Evolutionary conservation across 2,113 vertebrate species (phyloP), one percentile per base, ranked within the genome.

Genomic region (Melanerpes formicivorus): DNA sequence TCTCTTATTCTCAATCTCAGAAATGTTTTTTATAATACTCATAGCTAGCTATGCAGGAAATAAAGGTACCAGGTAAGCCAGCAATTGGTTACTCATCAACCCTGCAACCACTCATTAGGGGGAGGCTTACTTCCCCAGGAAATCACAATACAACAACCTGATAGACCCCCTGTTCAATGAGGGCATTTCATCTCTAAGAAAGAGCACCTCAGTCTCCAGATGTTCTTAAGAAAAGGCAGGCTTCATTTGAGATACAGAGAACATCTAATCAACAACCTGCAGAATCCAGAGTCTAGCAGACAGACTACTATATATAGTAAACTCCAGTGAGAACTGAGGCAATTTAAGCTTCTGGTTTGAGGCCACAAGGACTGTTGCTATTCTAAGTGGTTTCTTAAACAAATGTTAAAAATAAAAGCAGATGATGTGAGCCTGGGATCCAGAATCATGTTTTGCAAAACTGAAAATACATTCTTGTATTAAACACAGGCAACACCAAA

Each of bases 351-450:
- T 50, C 40, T 66, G 46, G 42, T 6, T 37, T 18, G 22, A 25
- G 26, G 42, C 70, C 19, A 19, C 8, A 42, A 62, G 9, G 48
- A 46, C 50, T 40, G 46, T 54, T 42, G n/a, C 14, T 73, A 40
- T 52, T 71, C 62, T 73, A 70, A 88, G 55, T 16, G 42, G 29
- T 56, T 91, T 79, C 73, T 66, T 40, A 32, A 90, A 50, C 56
- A 84, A 58, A 72, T 18, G 15, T 46, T 55, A 66, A 76, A 90
- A 69, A 73, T 14, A 60, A 46, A 82, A 82, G 40, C 27, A 66
- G 30, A 50, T 0, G 1, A 46, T 25, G 18, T 0, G 0, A 80
- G 58, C 9, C 44, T 18, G 46, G 34, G 32, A 79, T 44, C 26
- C 54, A 58, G 56, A 60, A 64, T 19, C 16, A 26, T 2, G 0